Evolutionary conservation across 2,888 invertebrate species (phyloP).

Genomic region (Hypomecis punctinalis): DNA sequence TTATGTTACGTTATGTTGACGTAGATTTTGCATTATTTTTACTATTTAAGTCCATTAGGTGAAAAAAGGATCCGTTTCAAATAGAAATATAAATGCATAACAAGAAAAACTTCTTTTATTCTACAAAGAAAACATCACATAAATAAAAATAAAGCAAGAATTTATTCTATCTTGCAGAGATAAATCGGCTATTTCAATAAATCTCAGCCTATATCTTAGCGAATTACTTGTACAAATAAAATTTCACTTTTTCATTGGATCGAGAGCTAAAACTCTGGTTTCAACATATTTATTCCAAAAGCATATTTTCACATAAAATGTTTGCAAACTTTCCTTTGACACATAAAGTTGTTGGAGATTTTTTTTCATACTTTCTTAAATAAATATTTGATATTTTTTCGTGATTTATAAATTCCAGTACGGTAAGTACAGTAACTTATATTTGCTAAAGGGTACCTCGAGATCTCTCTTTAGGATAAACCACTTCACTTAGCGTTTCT

Average conservation of each 20-base stretch:
- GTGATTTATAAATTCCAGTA: slow-evolving; percentile 1
- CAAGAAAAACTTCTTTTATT: background rate
- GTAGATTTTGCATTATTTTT: too few relatives aligned
- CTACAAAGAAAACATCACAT: background rate
- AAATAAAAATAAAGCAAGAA: slow-evolving; percentile 10
- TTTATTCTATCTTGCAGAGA: slow-evolving; percentile 6
- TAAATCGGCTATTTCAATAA: slow-evolving; percentile 17
- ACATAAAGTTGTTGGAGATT: slow-evolving; percentile 19
- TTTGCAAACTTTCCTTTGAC: slow-evolving; percentile 30
- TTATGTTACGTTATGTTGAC: too few relatives aligned
- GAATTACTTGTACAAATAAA: slow-evolving; percentile 27
- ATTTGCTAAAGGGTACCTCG: slow-evolving; percentile 16
- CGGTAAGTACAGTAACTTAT: slow-evolving; percentile 1
- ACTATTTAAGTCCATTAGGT: too few relatives aligned
- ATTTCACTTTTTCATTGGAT: slow-evolving; percentile 26
- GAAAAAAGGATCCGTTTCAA: too few relatives aligned
- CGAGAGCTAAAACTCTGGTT: slow-evolving; percentile 13
- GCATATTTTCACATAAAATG: slow-evolving; percentile 31
- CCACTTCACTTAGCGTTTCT: slow-evolving; percentile 17
- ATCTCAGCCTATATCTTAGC: slow-evolving; percentile 10
- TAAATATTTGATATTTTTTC: slow-evolving; percentile 20
- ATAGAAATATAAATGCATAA: background rate
- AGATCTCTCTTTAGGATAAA: slow-evolving; percentile 7
- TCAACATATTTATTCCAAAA: slow-evolving; percentile 31
- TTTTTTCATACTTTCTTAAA: slow-evolving; percentile 10